Conservation (phyloP, 2,888 invertebrate species). For the Drosophila robusta region DNA sequence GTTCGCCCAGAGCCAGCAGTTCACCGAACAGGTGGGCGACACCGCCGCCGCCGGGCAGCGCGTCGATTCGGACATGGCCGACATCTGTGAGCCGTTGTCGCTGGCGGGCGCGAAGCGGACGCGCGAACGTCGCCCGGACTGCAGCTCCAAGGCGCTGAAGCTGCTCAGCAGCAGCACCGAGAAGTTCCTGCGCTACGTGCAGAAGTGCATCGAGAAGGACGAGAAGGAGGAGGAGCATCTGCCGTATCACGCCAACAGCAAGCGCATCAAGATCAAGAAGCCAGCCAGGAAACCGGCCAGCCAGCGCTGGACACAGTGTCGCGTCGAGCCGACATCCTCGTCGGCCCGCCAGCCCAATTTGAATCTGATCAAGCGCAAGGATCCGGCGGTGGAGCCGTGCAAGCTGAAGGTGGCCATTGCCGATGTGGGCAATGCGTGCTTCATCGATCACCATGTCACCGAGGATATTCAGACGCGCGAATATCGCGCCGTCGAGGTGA, state of each 20-base stretch:
- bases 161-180: slow-evolving; percentile 25
- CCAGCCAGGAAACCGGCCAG: neutral
- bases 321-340: neutral
- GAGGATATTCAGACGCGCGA: slow-evolving; percentile 99
- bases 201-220: slow-evolving; percentile 3
- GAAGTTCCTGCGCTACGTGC: slow-evolving; percentile 38
- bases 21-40: slow-evolving; percentile 43
- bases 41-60: slow-evolving; percentile 19
- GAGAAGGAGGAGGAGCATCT: slow-evolving; percentile 4
- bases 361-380: slow-evolving; percentile 77
- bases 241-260: neutral
- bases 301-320: neutral
- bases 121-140: neutral
- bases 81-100: neutral
- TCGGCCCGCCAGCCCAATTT: neutral
- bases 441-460: slow-evolving; percentile 98
- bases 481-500: slow-evolving; percentile 97
- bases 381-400: slow-evolving; percentile 94
- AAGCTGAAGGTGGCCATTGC: slow-evolving; percentile 98
- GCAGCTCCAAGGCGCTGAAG: slow-evolving; percentile 20
- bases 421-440: slow-evolving; percentile 99
- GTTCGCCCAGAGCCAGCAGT: neutral
- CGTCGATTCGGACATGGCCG: no score
- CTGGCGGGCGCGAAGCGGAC: neutral
- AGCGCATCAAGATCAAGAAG: neutral